Base-by-base conservation (phyloP, 2,113 vertebrate species). In the Rutilus rutilus region DNA sequence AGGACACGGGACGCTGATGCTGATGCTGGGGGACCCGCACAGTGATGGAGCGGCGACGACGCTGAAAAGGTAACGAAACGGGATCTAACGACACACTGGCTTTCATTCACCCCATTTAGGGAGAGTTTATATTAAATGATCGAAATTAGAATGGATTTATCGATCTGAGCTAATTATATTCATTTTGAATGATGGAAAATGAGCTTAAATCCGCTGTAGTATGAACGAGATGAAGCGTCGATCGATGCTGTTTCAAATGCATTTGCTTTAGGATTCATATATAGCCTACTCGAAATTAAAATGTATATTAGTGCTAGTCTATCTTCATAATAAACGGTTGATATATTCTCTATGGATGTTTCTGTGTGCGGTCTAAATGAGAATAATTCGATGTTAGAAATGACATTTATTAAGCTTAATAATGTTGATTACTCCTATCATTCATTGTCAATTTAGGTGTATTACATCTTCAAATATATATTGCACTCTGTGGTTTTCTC, bases 21-120 rank as follows among this genome's bases (percentile, higher is more conserved):
- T 90, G 84, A 82, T 62, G 71, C 87, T 88, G 83, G 83, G 60
- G 23, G 78, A 85, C 84, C 85, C 64, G 59, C 89, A 88, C 90
- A 86, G 88, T 89, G 90, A 93, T 93, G 92, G 89, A 90, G 91
- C 91, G 88, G 92, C 90, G 90, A 87, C 93, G 89, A 92, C 93
- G 89, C 87, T 91, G 89, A 90, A 84, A 83, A 87, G 91, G 95
- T 94, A 87, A 88, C 25, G 83, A 23, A 69, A 80, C 62, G 57
- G 6, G 5, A 23, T 77, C n/a, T 77, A 25, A 27, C 47, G 81
- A 7, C 27, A 73, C 30, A 12, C 30, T 36, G 33, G 50, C 30
- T 73, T 73, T 25, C 50, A 59, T 73, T 83, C 47, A 83, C 14
- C 2, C 1, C 8, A 12, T 19, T 82, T 67, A 33, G 45, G 2